phyloP scores from a whole-genome alignment of 2,113 vertebrate species.

The Burhinus oedicnemus region DNA sequence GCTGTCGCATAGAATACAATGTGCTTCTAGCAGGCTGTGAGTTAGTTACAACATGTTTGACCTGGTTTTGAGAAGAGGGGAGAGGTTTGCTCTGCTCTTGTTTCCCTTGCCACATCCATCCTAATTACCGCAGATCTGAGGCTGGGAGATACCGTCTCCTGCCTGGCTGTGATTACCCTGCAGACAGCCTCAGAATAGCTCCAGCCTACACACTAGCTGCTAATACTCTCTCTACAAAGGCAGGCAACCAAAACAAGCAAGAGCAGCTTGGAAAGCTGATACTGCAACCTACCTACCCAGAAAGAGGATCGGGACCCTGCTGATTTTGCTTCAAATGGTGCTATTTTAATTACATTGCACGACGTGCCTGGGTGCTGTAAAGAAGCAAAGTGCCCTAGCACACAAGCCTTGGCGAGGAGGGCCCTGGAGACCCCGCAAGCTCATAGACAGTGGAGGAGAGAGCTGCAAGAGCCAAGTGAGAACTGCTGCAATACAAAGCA shows the following conservation, averaged over 20 bases:
- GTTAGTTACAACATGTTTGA: background rate
- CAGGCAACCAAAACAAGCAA: background rate
- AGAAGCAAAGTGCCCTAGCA: background rate
- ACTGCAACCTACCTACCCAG: background rate
- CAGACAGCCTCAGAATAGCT: conserved; percentile 42
- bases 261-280: background rate
- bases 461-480: background rate
- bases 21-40: background rate
- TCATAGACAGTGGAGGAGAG: background rate
- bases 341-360: background rate
- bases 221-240: background rate
- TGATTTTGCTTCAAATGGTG: background rate
- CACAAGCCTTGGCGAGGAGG: background rate
- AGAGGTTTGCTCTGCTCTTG: background rate
- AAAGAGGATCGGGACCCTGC: background rate
- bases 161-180: background rate
- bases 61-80: background rate
- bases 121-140: background rate
- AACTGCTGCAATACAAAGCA: background rate
- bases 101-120: background rate
- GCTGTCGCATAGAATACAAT: background rate
- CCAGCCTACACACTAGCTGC: background rate
- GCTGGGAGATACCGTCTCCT: background rate
- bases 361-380: background rate
- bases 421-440: background rate